Percentiles rank a stretch among this genome's conserved stretches.
These are phyloP conservation scores for Brachionus calyciflorus DNA, from an alignment of 1,140 invertebrate species.

Conservation along the genomic window DNA sequence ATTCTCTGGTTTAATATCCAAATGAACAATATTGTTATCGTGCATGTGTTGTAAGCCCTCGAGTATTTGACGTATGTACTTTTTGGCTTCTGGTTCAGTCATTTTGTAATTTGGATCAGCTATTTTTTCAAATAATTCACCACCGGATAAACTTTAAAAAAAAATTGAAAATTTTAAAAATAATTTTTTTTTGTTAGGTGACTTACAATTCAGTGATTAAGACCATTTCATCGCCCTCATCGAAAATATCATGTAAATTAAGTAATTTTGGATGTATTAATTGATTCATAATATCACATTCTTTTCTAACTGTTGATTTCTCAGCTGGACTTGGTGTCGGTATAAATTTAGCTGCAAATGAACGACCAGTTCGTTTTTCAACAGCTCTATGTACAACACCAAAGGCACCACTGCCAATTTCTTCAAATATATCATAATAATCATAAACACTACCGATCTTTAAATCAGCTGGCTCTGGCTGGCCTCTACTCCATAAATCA, in stretches of 20 bases:
- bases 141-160: conserved; percentile 79
- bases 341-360: conserved; percentile 98
- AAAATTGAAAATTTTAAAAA: conserved; percentile 44
- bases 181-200: conserved; percentile 19
- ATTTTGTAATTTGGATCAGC: conserved; percentile 94
- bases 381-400: conserved; percentile 95
- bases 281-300: conserved; percentile 99
- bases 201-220: conserved; percentile 97
- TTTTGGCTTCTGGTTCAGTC: conserved; percentile 98
- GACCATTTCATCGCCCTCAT: conserved; percentile 98
- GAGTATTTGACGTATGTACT: conserved; percentile 98
- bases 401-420: conserved; percentile 94
- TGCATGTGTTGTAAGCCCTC: conserved; percentile 99
- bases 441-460: conserved; percentile 90
- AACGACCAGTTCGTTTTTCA: conserved; percentile 89
- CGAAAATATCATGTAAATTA: conserved; percentile 96
- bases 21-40: conserved; percentile 96
- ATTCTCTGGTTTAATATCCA: conserved; percentile 85
- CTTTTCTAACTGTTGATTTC: conserved; percentile 91
- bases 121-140: conserved; percentile 95
- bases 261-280: conserved; percentile 94
- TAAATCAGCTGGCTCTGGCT: conserved; percentile 87
- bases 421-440: conserved; percentile 95
- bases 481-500: conserved; percentile 90
- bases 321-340: conserved; percentile 90